Percentiles rank a stretch among this genome's conserved stretches.
These are phyloP conservation scores for Halesus radiatus DNA, from an alignment of 1,140 invertebrate genomes.

Conservation along the genomic window DNA sequence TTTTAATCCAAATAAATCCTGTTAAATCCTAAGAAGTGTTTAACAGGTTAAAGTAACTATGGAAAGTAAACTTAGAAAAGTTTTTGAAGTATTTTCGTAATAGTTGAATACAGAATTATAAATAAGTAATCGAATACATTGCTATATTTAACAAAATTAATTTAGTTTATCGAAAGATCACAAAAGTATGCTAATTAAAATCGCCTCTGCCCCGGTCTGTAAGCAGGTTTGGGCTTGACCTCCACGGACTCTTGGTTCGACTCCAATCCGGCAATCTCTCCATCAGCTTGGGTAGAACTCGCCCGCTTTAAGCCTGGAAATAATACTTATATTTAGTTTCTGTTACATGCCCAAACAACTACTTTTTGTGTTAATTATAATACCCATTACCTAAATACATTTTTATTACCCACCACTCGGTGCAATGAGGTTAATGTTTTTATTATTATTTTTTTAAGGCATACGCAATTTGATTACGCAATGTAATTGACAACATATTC, in stretches of 20 bases:
- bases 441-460: too few relatives aligned
- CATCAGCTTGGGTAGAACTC: conserved; percentile 13
- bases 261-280: conserved; percentile 51
- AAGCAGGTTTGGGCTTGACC: conserved; percentile 48
- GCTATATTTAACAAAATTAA: conserved; percentile 42
- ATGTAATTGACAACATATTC: too few relatives aligned
- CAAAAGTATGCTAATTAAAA: conserved; percentile 47
- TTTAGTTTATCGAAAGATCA: conserved; percentile 50
- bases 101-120: background rate
- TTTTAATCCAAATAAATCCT: too few relatives aligned
- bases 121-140: background rate
- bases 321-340: background rate
- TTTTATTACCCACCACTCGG: too few relatives aligned
- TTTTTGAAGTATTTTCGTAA: background rate
- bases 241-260: conserved; percentile 52
- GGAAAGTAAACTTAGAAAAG: too few relatives aligned
- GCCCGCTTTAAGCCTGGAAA: conserved; percentile 48
- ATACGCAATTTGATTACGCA: too few relatives aligned
- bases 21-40: too few relatives aligned
- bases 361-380: too few relatives aligned
- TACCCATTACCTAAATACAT: too few relatives aligned
- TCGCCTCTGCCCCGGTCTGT: conserved; percentile 49
- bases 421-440: too few relatives aligned
- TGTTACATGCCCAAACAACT: too few relatives aligned
- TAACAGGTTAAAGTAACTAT: too few relatives aligned